Evolutionary conservation across 2,797 vertebrate species (phyloP), one percentile per base, ranked within the genome.

Genomic region (Balearica regulorum): DNA sequence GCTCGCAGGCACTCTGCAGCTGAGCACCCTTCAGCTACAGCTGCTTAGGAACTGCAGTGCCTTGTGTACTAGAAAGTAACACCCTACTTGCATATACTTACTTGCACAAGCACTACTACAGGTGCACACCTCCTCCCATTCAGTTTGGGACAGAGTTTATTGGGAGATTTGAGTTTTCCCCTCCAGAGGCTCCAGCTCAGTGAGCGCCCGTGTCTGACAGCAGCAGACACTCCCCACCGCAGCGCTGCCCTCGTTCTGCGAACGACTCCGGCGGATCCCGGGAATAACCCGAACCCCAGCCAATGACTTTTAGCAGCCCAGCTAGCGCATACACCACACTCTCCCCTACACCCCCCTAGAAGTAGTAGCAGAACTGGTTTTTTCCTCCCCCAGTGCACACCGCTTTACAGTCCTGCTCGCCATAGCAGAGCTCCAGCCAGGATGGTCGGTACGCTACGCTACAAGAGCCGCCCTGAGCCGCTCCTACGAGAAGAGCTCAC

Each of bases 311-410:
- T 11, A 31, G 39, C 33, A 62, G 44, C 68, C 46, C 55, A 10
- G 43, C 12, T 13, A 25, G 33, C 1, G 3, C 37, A 5, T 4
- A 5, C 8, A 28, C 15, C 31, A 6, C 8, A 2, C 13, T 18
- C 9, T 25, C 24, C 22, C 44, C 81, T 8, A 7, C 39, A 16
- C 20, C 15, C 7, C 25, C 43, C 29, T 15, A 46, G 6, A 31
- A 60, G 16, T 3, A 46, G 22, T 5, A 53, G 46, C 39, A 61
- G 24, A 54, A 13, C 17, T 31, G 43, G 13, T 24, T 29, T 48
- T 10, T 14, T 2, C 11, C 9, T 12, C 11, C 20, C 37, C 6
- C 19, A 10, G 0, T 4, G 6, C 16, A 17, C 49, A 17, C 46
- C 4, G 2, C 84, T 35, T 22, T 3, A 5, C 4, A 21, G 20